Evolutionary conservation across 1,140 invertebrate genomes (phyloP).

Genomic region (Antheraea mylitta): DNA sequence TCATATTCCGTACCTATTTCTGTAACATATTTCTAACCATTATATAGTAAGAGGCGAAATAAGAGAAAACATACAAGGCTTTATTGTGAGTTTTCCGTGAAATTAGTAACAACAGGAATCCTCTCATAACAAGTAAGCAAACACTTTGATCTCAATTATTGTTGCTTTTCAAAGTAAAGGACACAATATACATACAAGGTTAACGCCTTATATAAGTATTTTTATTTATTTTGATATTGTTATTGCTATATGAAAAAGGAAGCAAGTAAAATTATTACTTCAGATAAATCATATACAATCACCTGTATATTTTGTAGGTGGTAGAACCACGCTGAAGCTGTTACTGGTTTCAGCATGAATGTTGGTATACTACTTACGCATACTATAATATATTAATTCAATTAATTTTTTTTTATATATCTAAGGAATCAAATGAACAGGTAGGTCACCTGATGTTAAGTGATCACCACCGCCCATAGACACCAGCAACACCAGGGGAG

Average conservation of each 20-base stretch:
- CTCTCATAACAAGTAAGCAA: slow-evolving; percentile 32
- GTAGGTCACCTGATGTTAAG: too few relatives aligned
- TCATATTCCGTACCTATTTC: background rate
- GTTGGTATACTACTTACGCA: too few relatives aligned
- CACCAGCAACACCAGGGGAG: too few relatives aligned
- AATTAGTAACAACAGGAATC: slow-evolving; percentile 40
- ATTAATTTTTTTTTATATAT: too few relatives aligned
- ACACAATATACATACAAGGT: slow-evolving; percentile 19
- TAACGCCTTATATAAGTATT: slow-evolving; percentile 1
- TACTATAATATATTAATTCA: too few relatives aligned
- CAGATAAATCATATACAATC: too few relatives aligned
- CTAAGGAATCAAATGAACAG: too few relatives aligned
- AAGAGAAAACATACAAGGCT: slow-evolving; percentile 11
- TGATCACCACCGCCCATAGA: too few relatives aligned
- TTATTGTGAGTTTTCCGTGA: slow-evolving; percentile 12
- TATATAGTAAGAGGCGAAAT: background rate
- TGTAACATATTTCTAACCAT: background rate
- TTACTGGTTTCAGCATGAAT: too few relatives aligned
- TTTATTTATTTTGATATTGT: background rate
- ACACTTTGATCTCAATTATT: slow-evolving; percentile 34
- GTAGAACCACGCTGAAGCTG: too few relatives aligned
- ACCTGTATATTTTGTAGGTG: too few relatives aligned
- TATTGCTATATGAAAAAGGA: background rate
- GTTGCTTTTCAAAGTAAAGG: slow-evolving; percentile 31
- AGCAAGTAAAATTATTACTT: too few relatives aligned